Percentiles rank a stretch among this genome's conserved stretches.
Evolutionary conservation across 2,113 vertebrate species (phyloP).

Genomic region (Procapra przewalskii): DNA sequence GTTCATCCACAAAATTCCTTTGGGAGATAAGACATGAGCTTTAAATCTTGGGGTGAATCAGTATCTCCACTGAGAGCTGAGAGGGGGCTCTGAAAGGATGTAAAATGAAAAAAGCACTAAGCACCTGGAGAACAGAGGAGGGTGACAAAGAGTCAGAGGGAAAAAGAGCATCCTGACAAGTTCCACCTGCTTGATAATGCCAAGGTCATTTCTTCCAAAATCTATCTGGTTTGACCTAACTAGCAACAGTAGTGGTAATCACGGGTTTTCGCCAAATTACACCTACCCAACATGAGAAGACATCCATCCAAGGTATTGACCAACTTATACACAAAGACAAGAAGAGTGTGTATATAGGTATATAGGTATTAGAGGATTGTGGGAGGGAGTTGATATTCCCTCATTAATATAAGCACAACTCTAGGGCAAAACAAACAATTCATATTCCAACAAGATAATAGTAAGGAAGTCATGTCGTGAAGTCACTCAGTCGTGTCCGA

Average conservation of each 20-base stretch:
- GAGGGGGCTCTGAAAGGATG: not conserved
- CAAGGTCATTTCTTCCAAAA: not conserved
- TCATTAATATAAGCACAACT: not conserved
- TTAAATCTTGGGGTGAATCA: not conserved
- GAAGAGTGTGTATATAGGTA: not conserved
- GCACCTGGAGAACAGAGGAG: not conserved
- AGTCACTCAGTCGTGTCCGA: too few relatives aligned
- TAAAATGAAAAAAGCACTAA: not conserved
- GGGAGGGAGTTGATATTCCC: not conserved
- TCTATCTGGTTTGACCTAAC: not conserved
- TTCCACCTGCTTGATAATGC: not conserved
- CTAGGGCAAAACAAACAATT: not conserved
- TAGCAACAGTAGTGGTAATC: not conserved
- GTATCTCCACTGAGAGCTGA: not conserved
- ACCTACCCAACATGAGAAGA: not conserved
- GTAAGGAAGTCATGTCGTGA: not conserved
- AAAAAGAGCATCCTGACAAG: not conserved
- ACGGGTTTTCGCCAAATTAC: not conserved
- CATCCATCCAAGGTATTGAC: not conserved
- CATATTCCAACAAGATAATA: not conserved
- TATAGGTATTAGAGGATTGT: not conserved
- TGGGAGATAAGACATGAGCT: not conserved
- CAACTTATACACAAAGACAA: not conserved
- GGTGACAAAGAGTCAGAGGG: not conserved
- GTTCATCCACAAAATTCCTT: constrained; percentile 20